Base-by-base conservation (phyloP, 2,797 vertebrate species). In the Argentina silus region DNA sequence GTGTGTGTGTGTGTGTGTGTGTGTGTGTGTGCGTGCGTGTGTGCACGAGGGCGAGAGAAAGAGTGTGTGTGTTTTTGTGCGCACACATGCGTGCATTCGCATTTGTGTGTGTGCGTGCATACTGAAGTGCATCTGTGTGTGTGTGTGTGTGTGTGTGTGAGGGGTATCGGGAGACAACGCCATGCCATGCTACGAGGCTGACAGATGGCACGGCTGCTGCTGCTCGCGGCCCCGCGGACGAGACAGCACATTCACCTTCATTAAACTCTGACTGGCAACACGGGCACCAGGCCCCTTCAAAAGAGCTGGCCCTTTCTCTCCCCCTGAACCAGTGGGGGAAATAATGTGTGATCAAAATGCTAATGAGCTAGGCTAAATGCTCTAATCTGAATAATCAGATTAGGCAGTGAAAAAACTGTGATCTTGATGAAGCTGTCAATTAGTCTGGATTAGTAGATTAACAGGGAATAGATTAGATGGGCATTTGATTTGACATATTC, bases 191-290 rank as follows among this genome's bases (percentile, higher is more conserved):
- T 94, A 95, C 95, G 93, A 94, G 93, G 93, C 94, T 94, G 94
- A 95, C 94, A 95, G 94, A 95, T 95, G 94, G 94, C 93, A 93
- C 89, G 92, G 94, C 92, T 93, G 93, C 92, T 93, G 93, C 94
- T 95, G 94, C 93, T 94, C 27, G 93, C 89, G 94, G 94, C 94
- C 94, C 95, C 93, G 88, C 92, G 91, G 93, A 94, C 93, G 93
- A 94, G 93, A 95, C 93, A 36, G 27, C 94, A 95, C 94, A 95
- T 95, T 95, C 94, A 95, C 94, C 94, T 95, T 95, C 94, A 95
- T 95, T 95, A 94, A 95, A 94, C 94, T 94, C 93, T 95, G 94
- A 95, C 94, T 95, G 94, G 44, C 67, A 68, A 23, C 51, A 43
- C 5, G n/a, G 61, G 61, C n/a, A 43, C n/a, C 36, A 44, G n/a